Conservation (phyloP, 1,140 invertebrate species). For the Planococcus citri region DNA sequence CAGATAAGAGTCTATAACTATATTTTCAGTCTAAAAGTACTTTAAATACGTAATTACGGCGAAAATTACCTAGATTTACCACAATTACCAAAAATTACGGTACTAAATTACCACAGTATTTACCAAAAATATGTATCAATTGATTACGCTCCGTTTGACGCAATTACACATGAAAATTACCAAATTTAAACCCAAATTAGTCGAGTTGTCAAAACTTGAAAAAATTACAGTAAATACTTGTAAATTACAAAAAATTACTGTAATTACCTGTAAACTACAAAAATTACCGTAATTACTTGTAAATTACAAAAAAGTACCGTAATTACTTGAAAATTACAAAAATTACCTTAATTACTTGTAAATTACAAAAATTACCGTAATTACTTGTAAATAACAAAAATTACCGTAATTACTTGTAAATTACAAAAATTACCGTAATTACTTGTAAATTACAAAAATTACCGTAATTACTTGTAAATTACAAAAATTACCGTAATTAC, state of each 20-base stretch:
- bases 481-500: no score
- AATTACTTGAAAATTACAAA: no score
- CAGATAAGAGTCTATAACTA: neutral
- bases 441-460: no score
- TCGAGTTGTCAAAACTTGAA: neutral
- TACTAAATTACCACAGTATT: neutral
- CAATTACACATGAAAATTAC: neutral
- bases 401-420: no score
- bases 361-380: no score
- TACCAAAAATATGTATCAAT: neutral
- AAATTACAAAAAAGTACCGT: neutral
- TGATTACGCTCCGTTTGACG: no score
- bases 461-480: no score
- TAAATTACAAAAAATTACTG: neutral
- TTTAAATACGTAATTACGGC: neutral
- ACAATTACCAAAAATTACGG: no score
- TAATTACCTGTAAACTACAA: neutral
- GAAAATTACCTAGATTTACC: no score
- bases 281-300: neutral
- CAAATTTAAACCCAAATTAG: neutral
- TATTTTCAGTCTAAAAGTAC: neutral
- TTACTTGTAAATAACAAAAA: no score
- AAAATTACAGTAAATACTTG: neutral
- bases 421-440: no score
- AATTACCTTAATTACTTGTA: no score